Evolutionary conservation across 2,113 vertebrate genomes (phyloP).

Genomic region (Anthoscopus minutus): DNA sequence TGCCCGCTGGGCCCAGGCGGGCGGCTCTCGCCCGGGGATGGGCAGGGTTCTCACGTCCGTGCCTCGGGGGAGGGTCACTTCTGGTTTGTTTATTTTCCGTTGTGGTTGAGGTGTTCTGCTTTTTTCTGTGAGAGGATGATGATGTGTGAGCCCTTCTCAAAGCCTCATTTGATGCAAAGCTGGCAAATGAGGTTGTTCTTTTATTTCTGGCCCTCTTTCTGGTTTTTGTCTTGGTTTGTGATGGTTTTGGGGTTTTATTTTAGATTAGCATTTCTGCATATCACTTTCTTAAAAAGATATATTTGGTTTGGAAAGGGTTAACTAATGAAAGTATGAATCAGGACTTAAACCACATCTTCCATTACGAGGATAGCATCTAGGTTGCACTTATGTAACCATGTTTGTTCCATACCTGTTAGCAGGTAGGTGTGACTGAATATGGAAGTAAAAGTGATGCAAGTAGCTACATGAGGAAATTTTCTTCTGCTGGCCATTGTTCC

Average conservation of each 20-base stretch:
- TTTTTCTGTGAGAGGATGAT: neutral
- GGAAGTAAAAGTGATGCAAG: neutral
- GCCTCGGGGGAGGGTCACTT: neutral
- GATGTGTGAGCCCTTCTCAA: neutral
- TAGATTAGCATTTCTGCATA: accelerated
- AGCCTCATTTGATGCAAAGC: neutral
- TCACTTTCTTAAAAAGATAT: neutral
- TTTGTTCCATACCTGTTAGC: neutral
- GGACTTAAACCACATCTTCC: neutral
- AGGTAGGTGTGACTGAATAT: neutral
- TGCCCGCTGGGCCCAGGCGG: neutral
- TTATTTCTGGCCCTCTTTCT: neutral
- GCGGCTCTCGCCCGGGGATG: neutral
- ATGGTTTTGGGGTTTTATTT: neutral
- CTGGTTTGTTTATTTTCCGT: neutral
- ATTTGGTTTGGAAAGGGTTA: neutral
- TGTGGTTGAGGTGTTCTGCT: neutral
- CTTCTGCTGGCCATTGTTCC: neutral
- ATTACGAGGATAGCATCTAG: neutral
- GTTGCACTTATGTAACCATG: neutral
- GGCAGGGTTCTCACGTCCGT: neutral
- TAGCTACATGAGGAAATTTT: neutral
- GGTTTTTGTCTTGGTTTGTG: neutral
- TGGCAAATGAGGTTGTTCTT: neutral
- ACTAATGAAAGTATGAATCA: accelerated